These are phyloP conservation scores for Maniola jurtina DNA, from an alignment of 1,140 invertebrate species.

Conservation along the genomic window DNA sequence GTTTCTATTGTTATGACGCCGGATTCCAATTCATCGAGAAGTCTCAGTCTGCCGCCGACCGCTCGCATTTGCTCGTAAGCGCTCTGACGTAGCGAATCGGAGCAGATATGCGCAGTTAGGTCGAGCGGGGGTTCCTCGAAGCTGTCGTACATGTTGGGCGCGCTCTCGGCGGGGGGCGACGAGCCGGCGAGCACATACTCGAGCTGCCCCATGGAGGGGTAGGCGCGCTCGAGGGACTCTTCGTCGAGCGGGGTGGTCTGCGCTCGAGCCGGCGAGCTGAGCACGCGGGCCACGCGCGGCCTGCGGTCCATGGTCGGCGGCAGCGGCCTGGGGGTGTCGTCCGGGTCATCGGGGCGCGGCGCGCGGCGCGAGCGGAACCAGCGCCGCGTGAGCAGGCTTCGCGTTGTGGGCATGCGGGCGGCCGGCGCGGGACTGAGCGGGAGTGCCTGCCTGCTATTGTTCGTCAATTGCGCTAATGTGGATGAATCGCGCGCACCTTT, in stretches of 20 bases:
- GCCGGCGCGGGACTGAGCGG: conserved; percentile 54
- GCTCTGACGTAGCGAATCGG: conserved; percentile 84
- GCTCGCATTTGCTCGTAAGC: conserved; percentile 85
- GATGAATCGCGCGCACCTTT: conserved; percentile 64
- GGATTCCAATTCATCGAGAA: conserved; percentile 85
- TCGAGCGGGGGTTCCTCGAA: conserved; percentile 85
- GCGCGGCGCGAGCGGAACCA: conserved; percentile 60
- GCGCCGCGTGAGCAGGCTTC: conserved; percentile 58
- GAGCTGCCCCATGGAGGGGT: conserved; percentile 82
- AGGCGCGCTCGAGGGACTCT: conserved; percentile 82
- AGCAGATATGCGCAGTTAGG: conserved; percentile 85
- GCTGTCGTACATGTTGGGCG: conserved; percentile 87
- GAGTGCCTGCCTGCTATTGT: conserved; percentile 54
- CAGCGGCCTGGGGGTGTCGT: conserved; percentile 42
- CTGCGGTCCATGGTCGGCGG: conserved; percentile 56
- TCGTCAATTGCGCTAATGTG: conserved; percentile 55
- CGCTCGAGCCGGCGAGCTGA: conserved; percentile 50
- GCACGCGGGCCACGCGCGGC: conserved; percentile 51
- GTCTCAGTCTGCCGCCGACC: conserved; percentile 81
- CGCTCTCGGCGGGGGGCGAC: conserved; percentile 85
- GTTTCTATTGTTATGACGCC: conserved; percentile 81
- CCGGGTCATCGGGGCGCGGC: conserved; percentile 45
- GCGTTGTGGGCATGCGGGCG: conserved; percentile 68
- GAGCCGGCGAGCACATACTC: conserved; percentile 87
- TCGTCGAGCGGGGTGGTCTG: conserved; percentile 38